phyloP scores from a whole-genome alignment of 2,888 invertebrate species.

The Rhimphoctona megacephalus region DNA sequence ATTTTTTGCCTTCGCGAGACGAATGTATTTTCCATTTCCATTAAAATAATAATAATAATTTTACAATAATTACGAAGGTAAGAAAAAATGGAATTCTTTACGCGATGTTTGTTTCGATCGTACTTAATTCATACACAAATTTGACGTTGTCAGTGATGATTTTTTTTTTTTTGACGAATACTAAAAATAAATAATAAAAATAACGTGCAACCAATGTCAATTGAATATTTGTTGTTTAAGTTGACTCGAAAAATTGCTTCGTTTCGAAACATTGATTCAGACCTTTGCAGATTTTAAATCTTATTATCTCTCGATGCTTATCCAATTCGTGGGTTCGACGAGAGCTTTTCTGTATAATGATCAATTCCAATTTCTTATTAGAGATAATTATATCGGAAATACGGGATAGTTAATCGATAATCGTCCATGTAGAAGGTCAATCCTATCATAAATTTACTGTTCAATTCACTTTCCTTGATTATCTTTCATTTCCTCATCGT shows the following conservation, averaged over 20 bases:
- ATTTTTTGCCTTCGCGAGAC: not conserved
- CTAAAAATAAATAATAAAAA: not conserved
- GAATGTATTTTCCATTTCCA: not conserved
- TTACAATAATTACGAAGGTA: not conserved
- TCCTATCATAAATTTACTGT: slow-evolving; percentile 20
- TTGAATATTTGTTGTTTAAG: not conserved
- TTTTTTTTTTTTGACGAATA: too few species aligned
- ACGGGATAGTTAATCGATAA: slow-evolving; percentile 21
- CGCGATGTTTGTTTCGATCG: too few species aligned
- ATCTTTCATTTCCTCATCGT: slow-evolving; percentile 50
- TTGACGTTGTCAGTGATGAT: too few species aligned
- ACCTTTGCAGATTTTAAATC: not conserved
- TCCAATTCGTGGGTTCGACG: not conserved
- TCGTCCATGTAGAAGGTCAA: slow-evolving; percentile 18
- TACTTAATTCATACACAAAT: too few species aligned
- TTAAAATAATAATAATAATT: not conserved
- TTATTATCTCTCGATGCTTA: not conserved
- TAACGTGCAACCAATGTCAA: not conserved
- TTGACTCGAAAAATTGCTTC: not conserved
- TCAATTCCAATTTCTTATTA: slow-evolving; percentile 4
- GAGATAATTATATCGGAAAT: slow-evolving; percentile 24
- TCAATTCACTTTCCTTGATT: slow-evolving; percentile 44
- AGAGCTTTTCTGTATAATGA: not conserved
- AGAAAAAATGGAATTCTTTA: not conserved
- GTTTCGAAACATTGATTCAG: not conserved